phyloP scores from a whole-genome alignment of 2,113 vertebrate species.

The Epinephelus lanceolatus region DNA sequence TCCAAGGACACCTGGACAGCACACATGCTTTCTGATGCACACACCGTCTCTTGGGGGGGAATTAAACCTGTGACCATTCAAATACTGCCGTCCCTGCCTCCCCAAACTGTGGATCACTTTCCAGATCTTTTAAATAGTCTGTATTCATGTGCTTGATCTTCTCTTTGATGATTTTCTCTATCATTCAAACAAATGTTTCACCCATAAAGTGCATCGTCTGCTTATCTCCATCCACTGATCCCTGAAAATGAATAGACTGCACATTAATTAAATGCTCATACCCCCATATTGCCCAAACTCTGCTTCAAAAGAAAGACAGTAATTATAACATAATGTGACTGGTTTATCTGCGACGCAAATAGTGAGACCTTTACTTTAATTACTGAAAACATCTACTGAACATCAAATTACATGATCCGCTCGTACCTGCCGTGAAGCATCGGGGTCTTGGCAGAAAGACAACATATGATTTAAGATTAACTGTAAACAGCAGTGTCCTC shows the following conservation, averaged over 20 bases:
- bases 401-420: background rate
- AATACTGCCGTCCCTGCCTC: background rate
- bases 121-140: background rate
- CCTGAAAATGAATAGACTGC: no score
- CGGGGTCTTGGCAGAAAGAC: background rate
- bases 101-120: background rate
- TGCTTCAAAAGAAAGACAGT: background rate
- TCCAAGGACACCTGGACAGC: conserved; percentile 52
- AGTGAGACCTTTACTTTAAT: background rate
- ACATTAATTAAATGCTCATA: background rate
- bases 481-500: background rate
- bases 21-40: conserved; percentile 31
- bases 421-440: background rate
- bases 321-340: background rate
- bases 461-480: conserved; percentile 3
- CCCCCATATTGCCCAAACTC: background rate
- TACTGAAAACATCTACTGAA: background rate
- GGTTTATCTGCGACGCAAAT: conserved; percentile 8
- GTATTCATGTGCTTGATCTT: background rate
- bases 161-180: background rate
- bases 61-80: conserved; percentile 28
- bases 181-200: background rate
- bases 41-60: conserved; percentile 3
- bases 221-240: background rate
- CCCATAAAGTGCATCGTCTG: background rate